Evolutionary conservation across 1,140 invertebrate genomes (phyloP).

Genomic region (Brachionus sp.): DNA sequence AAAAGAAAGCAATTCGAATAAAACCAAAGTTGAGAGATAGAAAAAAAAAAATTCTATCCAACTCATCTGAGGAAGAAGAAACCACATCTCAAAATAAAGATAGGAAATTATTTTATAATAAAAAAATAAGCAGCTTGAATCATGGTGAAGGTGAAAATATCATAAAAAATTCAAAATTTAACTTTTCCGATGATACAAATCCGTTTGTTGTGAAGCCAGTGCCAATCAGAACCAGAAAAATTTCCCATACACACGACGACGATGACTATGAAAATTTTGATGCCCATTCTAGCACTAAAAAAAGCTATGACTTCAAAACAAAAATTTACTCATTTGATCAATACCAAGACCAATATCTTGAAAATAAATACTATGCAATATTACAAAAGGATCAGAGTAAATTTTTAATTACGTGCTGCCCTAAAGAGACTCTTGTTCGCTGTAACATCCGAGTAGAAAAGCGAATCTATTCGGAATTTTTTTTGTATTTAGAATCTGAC

Average conservation of each 20-base stretch:
- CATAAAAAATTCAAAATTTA: background rate
- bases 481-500: constrained; percentile 23
- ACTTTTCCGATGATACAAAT: background rate
- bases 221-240: background rate
- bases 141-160: background rate
- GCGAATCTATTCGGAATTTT: background rate
- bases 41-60: background rate
- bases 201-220: background rate
- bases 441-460: background rate
- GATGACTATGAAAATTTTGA: background rate
- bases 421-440: background rate
- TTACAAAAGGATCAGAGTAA: background rate
- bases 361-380: background rate
- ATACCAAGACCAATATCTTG: background rate
- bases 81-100: background rate
- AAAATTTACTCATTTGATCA: background rate
- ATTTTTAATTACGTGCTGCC: background rate
- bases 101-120: background rate
- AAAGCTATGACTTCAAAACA: background rate
- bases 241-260: background rate
- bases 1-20: background rate
- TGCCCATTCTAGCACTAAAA: background rate
- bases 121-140: background rate
- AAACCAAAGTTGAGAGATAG: background rate
- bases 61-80: background rate